Conservation (phyloP, 2,888 invertebrate genomes). For the Sthenelais limicola region DNA sequence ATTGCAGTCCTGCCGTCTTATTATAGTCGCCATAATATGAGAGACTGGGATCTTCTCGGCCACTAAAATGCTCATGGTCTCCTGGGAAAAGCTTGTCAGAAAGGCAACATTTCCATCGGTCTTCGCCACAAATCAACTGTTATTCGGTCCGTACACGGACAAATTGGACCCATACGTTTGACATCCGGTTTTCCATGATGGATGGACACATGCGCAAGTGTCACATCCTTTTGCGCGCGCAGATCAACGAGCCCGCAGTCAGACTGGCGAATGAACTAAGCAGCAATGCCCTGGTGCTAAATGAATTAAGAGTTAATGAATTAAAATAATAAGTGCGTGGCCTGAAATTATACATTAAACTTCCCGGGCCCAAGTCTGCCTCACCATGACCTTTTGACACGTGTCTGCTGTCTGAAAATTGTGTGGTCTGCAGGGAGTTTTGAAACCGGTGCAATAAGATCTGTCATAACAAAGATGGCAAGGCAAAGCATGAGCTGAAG, state of each 20-base stretch:
- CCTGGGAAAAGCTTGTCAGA: not conserved
- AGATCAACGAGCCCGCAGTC: constrained; percentile 4
- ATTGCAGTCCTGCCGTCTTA: not conserved
- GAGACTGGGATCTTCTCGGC: not conserved
- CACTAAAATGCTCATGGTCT: not conserved
- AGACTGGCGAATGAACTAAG: not conserved
- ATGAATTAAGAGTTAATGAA: constrained; percentile 28
- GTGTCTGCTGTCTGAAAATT: constrained; percentile 28
- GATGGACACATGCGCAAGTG: constrained; percentile 30
- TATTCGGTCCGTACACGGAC: constrained; percentile 16
- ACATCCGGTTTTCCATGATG: constrained; percentile 37
- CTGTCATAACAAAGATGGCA: constrained; percentile 35
- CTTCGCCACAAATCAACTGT: constrained; percentile 1
- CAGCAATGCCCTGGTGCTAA: not conserved
- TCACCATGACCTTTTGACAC: constrained; percentile 4
- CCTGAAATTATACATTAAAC: constrained; percentile 37
- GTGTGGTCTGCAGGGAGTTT: constrained; percentile 9
- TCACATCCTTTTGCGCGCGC: constrained; percentile 30
- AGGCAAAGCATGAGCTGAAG: too few species aligned
- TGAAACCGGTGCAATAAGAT: constrained; percentile 20
- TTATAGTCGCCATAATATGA: not conserved
- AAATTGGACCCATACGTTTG: constrained; percentile 40
- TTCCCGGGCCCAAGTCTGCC: constrained; percentile 2
- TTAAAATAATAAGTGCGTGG: constrained; percentile 24
- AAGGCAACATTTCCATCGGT: constrained; percentile 3